A percentile compares a stretch with the other conserved stretches of the same genome.
Evolutionary conservation across 2,888 invertebrate species (phyloP).

Genomic region (Thera britannica): DNA sequence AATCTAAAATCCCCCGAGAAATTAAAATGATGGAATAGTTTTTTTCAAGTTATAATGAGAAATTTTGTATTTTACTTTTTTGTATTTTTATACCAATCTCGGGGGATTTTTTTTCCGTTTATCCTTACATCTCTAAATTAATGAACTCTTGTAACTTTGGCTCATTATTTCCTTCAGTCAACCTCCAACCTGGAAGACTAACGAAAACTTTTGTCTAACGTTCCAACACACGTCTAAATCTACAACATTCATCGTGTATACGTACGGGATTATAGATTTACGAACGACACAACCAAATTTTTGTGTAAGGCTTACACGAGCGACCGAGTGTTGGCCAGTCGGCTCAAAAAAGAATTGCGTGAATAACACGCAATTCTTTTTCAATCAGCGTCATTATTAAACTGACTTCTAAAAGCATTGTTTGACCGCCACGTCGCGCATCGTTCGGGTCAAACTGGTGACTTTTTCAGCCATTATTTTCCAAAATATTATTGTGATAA

Average conservation of each 20-base stretch:
- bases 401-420: no score
- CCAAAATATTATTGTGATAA: no score
- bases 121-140: slow-evolving; percentile 54
- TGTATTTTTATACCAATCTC: no score
- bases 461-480: no score
- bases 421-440: no score
- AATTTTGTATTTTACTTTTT: not conserved
- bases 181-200: slow-evolving; percentile 79
- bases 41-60: not conserved
- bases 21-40: not conserved
- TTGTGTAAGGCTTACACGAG: slow-evolving; percentile 23
- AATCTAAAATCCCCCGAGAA: slow-evolving; percentile 7
- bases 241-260: slow-evolving; percentile 67
- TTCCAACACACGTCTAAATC: slow-evolving; percentile 50
- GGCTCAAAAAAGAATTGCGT: no score
- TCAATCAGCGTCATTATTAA: no score
- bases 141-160: slow-evolving; percentile 70
- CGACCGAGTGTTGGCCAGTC: not conserved
- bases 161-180: slow-evolving; percentile 68
- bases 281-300: slow-evolving; percentile 66
- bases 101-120: not conserved
- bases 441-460: no score
- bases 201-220: slow-evolving; percentile 51
- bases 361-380: no score
- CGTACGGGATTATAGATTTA: slow-evolving; percentile 53